Percentiles rank a stretch among this genome's conserved stretches.
phyloP scores from a whole-genome alignment of 2,797 vertebrate genomes.

The Coluber constrictor region DNA sequence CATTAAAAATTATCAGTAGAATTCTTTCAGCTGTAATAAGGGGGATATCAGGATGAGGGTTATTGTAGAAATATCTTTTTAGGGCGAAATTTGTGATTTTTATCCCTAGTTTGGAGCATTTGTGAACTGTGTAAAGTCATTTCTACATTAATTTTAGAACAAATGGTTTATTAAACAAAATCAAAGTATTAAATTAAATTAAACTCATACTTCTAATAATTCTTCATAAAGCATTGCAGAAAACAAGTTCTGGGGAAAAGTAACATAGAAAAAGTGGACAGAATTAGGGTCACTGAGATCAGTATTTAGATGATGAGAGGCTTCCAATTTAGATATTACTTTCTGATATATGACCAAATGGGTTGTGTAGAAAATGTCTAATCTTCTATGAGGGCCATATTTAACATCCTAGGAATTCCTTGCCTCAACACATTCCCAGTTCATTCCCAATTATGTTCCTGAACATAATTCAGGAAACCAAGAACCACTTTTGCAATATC shows the following conservation, averaged over 20 bases:
- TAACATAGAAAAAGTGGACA: background rate
- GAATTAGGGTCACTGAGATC: background rate
- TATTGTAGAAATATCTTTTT: background rate
- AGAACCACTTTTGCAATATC: background rate
- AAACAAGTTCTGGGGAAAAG: background rate
- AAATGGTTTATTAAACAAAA: background rate
- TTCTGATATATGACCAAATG: background rate
- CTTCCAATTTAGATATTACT: background rate
- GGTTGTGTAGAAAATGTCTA: background rate
- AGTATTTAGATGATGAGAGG: background rate
- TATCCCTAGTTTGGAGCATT: background rate
- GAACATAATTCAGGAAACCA: background rate
- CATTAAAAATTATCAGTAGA: background rate
- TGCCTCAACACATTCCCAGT: background rate
- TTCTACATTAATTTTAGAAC: background rate
- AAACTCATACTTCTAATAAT: background rate
- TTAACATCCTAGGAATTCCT: background rate
- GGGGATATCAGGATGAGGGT: background rate
- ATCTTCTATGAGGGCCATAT: background rate
- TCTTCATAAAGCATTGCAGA: background rate
- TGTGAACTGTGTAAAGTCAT: background rate
- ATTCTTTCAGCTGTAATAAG: background rate
- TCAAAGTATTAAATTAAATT: background rate
- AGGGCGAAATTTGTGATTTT: background rate
- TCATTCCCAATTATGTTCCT: no score